A percentile compares a stretch with the other conserved stretches of the same genome.
Evolutionary conservation across 2,113 vertebrate genomes (phyloP).

Genomic region (Eretmochelys imbricata): DNA sequence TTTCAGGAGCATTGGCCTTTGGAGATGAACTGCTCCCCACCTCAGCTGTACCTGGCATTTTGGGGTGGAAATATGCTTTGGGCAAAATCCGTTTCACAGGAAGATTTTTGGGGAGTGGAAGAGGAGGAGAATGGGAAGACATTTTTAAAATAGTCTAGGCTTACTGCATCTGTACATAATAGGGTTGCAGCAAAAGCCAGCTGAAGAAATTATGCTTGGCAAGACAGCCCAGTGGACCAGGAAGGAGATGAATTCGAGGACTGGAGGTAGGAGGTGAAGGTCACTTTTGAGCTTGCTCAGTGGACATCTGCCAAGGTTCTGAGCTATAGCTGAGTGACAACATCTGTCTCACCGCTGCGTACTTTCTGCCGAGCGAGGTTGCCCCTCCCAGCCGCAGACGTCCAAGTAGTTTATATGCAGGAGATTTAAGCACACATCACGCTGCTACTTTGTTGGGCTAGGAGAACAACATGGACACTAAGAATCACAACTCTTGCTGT

Average conservation of each 20-base stretch:
- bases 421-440: background rate
- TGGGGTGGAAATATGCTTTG: background rate
- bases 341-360: background rate
- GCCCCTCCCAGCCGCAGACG: background rate
- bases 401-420: too few species aligned
- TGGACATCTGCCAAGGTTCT: background rate
- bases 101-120: background rate
- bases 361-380: background rate
- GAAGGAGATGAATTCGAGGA: background rate
- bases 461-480: background rate
- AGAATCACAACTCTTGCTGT: background rate
- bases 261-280: background rate
- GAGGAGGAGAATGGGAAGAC: background rate
- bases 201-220: background rate
- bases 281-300: background rate
- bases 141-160: background rate
- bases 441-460: background rate
- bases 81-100: background rate
- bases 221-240: background rate
- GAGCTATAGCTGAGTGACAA: background rate
- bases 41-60: background rate
- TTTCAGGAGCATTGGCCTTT: background rate
- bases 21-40: background rate
- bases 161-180: background rate
- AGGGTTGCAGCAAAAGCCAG: background rate